Percentiles rank a stretch among this genome's conserved stretches.
phyloP scores from a whole-genome alignment of 2,888 invertebrate species.

The Seira musarum region DNA sequence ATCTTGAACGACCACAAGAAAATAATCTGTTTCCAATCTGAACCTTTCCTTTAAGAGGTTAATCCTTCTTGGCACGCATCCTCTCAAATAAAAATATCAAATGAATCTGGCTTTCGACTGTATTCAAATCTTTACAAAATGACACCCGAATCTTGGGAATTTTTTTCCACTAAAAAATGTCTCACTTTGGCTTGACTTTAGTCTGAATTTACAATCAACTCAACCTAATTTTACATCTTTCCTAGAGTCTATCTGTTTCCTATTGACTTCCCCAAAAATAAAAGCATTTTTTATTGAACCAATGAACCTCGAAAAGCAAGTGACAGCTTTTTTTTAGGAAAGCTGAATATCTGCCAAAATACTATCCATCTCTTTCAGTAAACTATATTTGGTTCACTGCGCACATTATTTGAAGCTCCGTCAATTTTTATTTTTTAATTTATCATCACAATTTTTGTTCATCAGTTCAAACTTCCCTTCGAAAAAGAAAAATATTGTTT shows the following conservation, averaged over 20 bases:
- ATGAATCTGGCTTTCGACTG: conserved; percentile 43
- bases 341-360: conserved; percentile 8
- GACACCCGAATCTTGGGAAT: conserved; percentile 55
- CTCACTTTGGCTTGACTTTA: neutral
- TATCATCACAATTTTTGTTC: neutral
- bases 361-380: neutral
- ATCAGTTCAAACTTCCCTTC: neutral
- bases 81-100: conserved; percentile 44
- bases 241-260: neutral
- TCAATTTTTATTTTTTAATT: conserved; percentile 8
- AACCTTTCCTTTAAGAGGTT: conserved; percentile 26
- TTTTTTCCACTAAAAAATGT: conserved; percentile 4
- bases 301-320: conserved; percentile 8
- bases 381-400: conserved; percentile 14
- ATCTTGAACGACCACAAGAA: too few relatives aligned
- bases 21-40: conserved; percentile 23
- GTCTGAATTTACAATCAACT: neutral
- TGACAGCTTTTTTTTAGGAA: neutral
- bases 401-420: neutral
- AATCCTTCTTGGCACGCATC: conserved; percentile 52
- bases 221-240: neutral
- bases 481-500: neutral
- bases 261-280: conserved; percentile 4
- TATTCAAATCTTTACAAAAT: neutral
- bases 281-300: conserved; percentile 12